Percentiles rank a stretch among this genome's conserved stretches.
These are phyloP conservation scores for Marasmarcha lunaedactyla DNA, from an alignment of 2,888 invertebrate species.

Conservation along the genomic window DNA sequence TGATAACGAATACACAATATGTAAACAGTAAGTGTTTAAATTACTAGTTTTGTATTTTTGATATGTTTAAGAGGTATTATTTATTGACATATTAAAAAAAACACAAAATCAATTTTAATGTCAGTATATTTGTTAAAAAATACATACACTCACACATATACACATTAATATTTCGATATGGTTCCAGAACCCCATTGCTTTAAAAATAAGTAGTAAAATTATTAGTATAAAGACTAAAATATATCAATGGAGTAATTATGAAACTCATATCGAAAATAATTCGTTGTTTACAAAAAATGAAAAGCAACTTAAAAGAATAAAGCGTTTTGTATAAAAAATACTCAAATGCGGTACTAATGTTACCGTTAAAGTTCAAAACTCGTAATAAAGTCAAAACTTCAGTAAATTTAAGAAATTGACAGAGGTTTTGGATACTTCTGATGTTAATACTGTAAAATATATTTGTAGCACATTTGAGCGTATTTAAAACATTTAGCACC, in stretches of 20 bases:
- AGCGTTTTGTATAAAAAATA: conserved; percentile 27
- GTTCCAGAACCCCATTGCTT: conserved; percentile 68
- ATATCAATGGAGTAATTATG: conserved; percentile 60
- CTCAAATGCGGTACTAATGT: too few relatives aligned
- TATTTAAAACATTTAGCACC: too few relatives aligned
- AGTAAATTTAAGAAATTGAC: neutral
- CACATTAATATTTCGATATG: conserved; percentile 29
- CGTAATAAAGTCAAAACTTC: conserved; percentile 12
- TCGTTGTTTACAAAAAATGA: conserved; percentile 40
- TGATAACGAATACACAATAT: too few relatives aligned
- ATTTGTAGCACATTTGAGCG: neutral
- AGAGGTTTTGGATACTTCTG: too few relatives aligned
- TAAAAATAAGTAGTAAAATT: conserved; percentile 32
- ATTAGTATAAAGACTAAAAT: conserved; percentile 23
- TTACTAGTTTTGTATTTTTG: too few relatives aligned
- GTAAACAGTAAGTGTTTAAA: too few relatives aligned
- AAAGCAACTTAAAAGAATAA: conserved; percentile 11
- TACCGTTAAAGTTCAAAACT: too few relatives aligned
- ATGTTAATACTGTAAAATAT: neutral
- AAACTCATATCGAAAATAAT: conserved; percentile 49
- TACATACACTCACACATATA: conserved; percentile 26
- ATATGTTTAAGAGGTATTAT: too few relatives aligned
- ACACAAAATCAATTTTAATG: conserved; percentile 22
- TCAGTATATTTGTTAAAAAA: conserved; percentile 66
- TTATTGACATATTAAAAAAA: too few relatives aligned